Evolutionary conservation across 2,797 vertebrate species (phyloP).

Genomic region (Micromesistius poutassou): DNA sequence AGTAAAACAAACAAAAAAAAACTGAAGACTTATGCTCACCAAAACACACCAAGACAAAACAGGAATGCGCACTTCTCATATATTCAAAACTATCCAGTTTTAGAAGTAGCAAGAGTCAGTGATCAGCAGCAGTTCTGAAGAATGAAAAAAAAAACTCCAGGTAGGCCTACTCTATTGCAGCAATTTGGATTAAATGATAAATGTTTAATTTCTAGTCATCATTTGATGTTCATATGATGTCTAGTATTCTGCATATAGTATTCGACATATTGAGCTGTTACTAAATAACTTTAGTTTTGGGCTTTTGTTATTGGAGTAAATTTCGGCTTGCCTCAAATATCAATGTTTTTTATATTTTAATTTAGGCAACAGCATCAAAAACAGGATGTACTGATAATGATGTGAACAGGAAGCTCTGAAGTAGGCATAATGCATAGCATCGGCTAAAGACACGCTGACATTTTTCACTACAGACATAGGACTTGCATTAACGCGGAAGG

Average conservation of each 20-base stretch:
- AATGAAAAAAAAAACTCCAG: background rate
- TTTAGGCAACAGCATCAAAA: background rate
- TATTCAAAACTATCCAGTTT: background rate
- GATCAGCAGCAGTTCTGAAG: background rate
- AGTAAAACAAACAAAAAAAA: too few species aligned
- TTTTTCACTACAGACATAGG: background rate
- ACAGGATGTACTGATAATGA: background rate
- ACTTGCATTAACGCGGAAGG: background rate
- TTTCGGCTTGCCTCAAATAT: background rate
- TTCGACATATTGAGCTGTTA: conserved; percentile 22
- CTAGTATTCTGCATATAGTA: conserved; percentile 25
- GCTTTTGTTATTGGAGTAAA: background rate
- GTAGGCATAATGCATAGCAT: background rate
- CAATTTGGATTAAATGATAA: background rate
- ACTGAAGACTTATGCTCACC: background rate
- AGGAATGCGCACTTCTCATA: background rate
- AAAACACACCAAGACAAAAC: background rate
- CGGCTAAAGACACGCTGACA: background rate
- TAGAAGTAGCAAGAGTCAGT: background rate
- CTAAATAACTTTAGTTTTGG: conserved; percentile 7
- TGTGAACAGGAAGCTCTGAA: background rate
- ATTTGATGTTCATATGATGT: conserved; percentile 21
- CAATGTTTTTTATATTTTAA: background rate
- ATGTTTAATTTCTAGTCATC: background rate
- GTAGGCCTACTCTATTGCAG: background rate